Percentiles rank a stretch among this genome's conserved stretches.
These are phyloP conservation scores for Porphyrio hochstetteri DNA, from an alignment of 2,113 vertebrate genomes.

Conservation along the genomic window DNA sequence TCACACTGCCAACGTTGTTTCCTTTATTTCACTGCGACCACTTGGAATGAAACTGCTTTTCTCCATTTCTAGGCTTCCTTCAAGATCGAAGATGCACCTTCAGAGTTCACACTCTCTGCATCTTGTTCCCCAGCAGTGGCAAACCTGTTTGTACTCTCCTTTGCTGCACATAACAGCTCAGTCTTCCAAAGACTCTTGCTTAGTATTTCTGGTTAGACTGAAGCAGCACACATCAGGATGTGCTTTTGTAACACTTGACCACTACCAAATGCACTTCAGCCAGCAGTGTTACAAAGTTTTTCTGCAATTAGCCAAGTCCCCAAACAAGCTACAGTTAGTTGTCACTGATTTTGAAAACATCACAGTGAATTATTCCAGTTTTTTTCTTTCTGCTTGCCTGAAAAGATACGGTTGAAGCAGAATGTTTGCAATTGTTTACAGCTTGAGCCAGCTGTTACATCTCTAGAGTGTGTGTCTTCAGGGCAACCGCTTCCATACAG, in stretches of 20 bases:
- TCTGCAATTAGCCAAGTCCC: slow-evolving; percentile 46
- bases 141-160: background rate
- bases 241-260: background rate
- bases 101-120: background rate
- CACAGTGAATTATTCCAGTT: slow-evolving; percentile 38
- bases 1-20: background rate
- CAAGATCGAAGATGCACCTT: background rate
- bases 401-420: slow-evolving; percentile 59
- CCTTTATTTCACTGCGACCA: background rate
- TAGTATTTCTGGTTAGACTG: background rate
- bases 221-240: slow-evolving; percentile 6
- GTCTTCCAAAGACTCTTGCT: background rate
- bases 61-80: background rate
- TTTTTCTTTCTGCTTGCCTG: slow-evolving; percentile 28
- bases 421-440: slow-evolving; percentile 73
- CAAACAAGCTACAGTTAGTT: slow-evolving; percentile 13
- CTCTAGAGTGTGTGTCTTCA: slow-evolving; percentile 69
- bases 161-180: background rate
- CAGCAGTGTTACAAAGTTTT: slow-evolving; percentile 16
- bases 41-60: background rate
- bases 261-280: background rate
- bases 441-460: slow-evolving; percentile 58
- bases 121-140: background rate
- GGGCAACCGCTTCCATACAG: slow-evolving; percentile 64
- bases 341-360: slow-evolving; percentile 55